Percentiles rank a stretch among this genome's conserved stretches.
These are phyloP conservation scores for Clarias fuscus DNA, from an alignment of 2,797 vertebrate species.

Conservation along the genomic window DNA sequence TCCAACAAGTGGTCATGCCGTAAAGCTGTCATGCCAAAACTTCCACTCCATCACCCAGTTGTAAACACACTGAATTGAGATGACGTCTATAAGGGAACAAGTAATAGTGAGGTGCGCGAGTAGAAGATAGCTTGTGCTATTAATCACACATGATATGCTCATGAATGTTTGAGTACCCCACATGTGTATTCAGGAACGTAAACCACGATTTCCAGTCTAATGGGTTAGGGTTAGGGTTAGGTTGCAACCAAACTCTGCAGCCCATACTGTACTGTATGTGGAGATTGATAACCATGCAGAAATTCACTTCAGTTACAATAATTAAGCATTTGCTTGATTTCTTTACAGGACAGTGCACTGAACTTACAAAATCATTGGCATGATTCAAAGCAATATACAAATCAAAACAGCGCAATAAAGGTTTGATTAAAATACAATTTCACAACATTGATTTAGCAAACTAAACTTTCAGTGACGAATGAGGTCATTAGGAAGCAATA, in stretches of 20 bases:
- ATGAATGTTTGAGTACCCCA: neutral
- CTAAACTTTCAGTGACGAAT: no score
- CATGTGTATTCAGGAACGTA: constrained; percentile 1
- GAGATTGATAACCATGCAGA: neutral
- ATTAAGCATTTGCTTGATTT: neutral
- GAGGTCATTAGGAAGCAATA: no score
- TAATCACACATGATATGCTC: neutral
- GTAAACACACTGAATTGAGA: neutral
- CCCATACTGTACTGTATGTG: no score
- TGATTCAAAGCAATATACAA: neutral
- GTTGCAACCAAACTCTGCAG: neutral
- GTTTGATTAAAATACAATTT: neutral
- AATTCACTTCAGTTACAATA: neutral
- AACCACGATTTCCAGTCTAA: neutral
- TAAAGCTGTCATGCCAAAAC: constrained; percentile 15
- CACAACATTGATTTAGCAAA: no score
- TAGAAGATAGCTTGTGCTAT: constrained; percentile 8
- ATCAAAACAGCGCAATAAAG: neutral
- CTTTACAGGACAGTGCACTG: neutral
- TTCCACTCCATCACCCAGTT: constrained; percentile 22
- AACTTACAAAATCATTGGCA: neutral
- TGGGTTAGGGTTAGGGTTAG: no score
- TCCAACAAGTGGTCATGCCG: constrained; percentile 22
- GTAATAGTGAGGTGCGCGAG: neutral
- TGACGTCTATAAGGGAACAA: neutral